Base-by-base conservation (phyloP, 2,797 vertebrate species). In the Pogoniulus pusillus region DNA sequence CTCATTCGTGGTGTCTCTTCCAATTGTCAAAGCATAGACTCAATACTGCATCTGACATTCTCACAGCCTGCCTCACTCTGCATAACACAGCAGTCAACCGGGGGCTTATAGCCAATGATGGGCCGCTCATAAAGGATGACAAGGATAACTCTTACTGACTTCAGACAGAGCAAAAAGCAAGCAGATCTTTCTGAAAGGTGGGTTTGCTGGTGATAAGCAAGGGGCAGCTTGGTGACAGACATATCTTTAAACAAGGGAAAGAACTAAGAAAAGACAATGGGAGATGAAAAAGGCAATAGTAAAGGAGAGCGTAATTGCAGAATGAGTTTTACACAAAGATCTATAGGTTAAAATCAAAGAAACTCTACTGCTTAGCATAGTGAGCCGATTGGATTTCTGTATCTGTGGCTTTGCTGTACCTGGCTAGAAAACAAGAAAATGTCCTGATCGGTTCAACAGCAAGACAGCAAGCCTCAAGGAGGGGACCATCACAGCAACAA, bases 21-120 rank as follows among this genome's bases (percentile, higher is more conserved):
- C 90, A 93, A 93, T 92, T 94, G 85, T 94, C 92, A 93, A 93
- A 87, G 86, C 66, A 66, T 70, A 81, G 69, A 60, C 85, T 96
- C 57, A 70, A 90, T 70, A 71, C 63, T 45, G 47, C 41, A 91
- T 82, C 77, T 78, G 89, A 90, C 73, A 70, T 92, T 63, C 91
- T 27, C 39, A 89, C 88, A 78, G 39, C 35, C 60, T 73, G 85
- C 76, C 87, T 93, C 43, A 18, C 51, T 94, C 86, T 89, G 89
- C 71, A 87, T 75, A 93, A 85, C 85, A 77, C 58, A 90, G 82
- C 80, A 91, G 94, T 73, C 68, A 94, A 19, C 89, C 86, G 39
- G 41, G 57, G 80, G 82, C 66, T 89, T 93, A 86, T 8, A 93
- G 80, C 37, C 66, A 90, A 95, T 95, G 92, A 95, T 89, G 82